Percentiles rank a stretch among this genome's conserved stretches.
phyloP scores from a whole-genome alignment of 2,113 vertebrate genomes.

The Ptilorrhoa leucosticta region DNA sequence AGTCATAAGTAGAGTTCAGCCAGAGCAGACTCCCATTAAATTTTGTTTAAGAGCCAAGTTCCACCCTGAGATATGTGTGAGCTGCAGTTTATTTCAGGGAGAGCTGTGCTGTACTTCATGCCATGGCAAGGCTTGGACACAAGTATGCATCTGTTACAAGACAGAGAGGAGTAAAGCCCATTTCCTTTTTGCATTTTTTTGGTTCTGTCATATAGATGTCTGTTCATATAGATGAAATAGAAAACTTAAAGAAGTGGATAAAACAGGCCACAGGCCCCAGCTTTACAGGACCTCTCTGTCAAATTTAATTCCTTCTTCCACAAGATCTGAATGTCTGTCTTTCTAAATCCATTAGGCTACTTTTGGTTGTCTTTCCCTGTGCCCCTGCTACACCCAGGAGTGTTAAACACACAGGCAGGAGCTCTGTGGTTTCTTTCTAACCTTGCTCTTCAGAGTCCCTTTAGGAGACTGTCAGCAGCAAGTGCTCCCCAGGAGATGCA shows the following conservation, averaged over 20 bases:
- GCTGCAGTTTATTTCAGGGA: not conserved
- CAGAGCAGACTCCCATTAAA: conserved; percentile 30
- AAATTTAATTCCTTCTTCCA: not conserved
- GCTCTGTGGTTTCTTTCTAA: not conserved
- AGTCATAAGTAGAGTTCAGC: conserved; percentile 52
- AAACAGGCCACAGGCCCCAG: not conserved
- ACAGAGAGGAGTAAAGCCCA: not conserved
- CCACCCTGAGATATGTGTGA: not conserved
- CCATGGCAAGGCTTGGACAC: not conserved
- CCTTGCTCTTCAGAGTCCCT: not conserved
- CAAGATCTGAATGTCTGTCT: not conserved
- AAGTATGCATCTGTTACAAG: not conserved
- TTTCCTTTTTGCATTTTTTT: not conserved
- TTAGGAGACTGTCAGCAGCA: not conserved
- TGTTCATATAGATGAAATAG: not conserved
- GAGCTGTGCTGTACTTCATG: not conserved
- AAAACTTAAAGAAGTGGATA: not conserved
- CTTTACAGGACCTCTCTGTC: not conserved
- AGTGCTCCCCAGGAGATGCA: not conserved
- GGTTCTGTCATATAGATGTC: not conserved
- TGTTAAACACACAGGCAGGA: not conserved
- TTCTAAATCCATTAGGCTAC: not conserved
- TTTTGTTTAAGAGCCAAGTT: conserved; percentile 52
- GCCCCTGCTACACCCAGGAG: accelerated
- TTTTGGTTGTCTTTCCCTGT: not conserved